These are phyloP conservation scores for Drosophila kohkoa DNA, from an alignment of 1,140 invertebrate species.

Conservation along the genomic window DNA sequence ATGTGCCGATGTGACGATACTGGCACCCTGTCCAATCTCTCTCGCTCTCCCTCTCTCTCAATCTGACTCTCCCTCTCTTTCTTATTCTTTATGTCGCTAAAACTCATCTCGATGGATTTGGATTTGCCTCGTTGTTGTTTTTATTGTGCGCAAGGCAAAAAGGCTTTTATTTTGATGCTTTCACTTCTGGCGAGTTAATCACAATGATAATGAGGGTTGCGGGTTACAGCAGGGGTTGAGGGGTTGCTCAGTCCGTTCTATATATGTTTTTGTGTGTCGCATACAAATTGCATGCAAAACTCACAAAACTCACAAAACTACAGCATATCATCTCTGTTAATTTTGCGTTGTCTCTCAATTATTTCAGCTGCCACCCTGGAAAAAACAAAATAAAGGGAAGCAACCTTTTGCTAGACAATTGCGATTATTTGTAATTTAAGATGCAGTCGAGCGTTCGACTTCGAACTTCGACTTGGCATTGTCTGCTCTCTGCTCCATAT, in stretches of 20 bases:
- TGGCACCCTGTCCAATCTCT: constrained; percentile 65
- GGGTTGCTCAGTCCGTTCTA: constrained; percentile 3
- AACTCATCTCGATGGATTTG: constrained; percentile 30
- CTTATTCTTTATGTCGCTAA: background rate
- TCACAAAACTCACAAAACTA: constrained; percentile 35
- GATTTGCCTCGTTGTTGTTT: constrained; percentile 48
- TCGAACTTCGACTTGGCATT: constrained; percentile 42
- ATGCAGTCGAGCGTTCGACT: constrained; percentile 78
- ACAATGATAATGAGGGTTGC: constrained; percentile 79
- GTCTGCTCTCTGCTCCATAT: background rate
- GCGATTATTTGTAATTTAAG: constrained; percentile 84
- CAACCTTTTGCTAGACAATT: constrained; percentile 61
- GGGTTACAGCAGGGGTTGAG: constrained; percentile 42
- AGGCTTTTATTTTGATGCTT: constrained; percentile 67
- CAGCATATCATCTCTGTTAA: constrained; percentile 60
- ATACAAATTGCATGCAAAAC: constrained; percentile 67
- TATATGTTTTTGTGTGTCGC: background rate
- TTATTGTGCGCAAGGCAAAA: constrained; percentile 32
- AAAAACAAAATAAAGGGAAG: constrained; percentile 3
- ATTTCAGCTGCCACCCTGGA: constrained; percentile 77
- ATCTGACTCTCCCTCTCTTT: background rate
- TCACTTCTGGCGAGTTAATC: constrained; percentile 78
- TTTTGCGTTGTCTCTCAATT: constrained; percentile 81
- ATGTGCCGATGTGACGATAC: constrained; percentile 76
- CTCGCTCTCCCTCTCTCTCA: background rate